Percentiles rank a stretch among this genome's conserved stretches.
Evolutionary conservation across 1,140 invertebrate genomes (phyloP).

Genomic region (Tetragnatha versicolor): DNA sequence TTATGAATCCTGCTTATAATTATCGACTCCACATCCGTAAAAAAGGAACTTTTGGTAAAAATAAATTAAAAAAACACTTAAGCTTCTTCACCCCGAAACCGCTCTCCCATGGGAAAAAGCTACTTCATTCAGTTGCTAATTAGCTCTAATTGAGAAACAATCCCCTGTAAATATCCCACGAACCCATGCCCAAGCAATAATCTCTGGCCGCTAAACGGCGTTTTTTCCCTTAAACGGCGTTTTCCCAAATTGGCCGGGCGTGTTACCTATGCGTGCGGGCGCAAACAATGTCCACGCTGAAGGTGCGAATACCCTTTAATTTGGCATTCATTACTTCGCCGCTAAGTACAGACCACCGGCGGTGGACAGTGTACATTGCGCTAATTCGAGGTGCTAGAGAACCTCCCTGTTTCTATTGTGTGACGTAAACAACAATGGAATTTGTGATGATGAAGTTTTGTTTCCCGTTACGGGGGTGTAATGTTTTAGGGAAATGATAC

Average conservation of each 20-base stretch:
- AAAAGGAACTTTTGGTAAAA: no score
- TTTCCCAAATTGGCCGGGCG: slow-evolving; percentile 27
- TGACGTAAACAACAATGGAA: slow-evolving; percentile 35
- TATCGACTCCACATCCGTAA: no score
- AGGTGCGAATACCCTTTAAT: slow-evolving; percentile 39
- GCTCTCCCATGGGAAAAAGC: no score
- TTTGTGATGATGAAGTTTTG: no score
- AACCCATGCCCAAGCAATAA: slow-evolving; percentile 15
- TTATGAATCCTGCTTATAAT: no score
- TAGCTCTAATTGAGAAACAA: no score
- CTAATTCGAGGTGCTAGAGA: neutral
- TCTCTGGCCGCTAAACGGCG: slow-evolving; percentile 3
- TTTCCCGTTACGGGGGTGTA: no score
- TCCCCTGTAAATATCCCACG: slow-evolving; percentile 40
- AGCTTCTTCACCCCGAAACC: no score
- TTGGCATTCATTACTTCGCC: slow-evolving; percentile 33
- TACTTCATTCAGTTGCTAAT: no score
- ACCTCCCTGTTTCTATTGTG: slow-evolving; percentile 6
- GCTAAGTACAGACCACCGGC: slow-evolving; percentile 53
- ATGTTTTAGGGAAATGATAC: no score
- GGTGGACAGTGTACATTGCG: slow-evolving; percentile 10
- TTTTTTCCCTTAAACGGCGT: neutral
- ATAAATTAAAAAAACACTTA: no score
- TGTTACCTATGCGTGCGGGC: slow-evolving; percentile 28
- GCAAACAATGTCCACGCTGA: slow-evolving; percentile 18